These are phyloP conservation scores for Patella vulgata DNA, from an alignment of 1,140 invertebrate genomes.

Conservation along the genomic window DNA sequence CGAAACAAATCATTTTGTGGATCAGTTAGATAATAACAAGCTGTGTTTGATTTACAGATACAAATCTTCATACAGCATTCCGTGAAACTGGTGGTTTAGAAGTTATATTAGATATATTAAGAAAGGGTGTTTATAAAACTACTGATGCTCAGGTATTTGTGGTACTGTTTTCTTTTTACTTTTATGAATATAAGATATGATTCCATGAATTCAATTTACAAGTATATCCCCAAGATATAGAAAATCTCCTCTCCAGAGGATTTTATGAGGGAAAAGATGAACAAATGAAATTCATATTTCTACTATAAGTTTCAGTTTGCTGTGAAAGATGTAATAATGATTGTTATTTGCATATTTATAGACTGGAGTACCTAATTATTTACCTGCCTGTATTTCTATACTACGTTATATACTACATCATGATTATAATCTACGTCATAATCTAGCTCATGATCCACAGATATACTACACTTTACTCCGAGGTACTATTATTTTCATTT, in stretches of 20 bases:
- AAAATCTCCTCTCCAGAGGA: not conserved
- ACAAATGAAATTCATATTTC: not conserved
- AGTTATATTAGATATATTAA: conserved; percentile 45
- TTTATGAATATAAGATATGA: too few relatives aligned
- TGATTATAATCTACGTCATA: conserved; percentile 54
- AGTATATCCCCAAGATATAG: too few relatives aligned
- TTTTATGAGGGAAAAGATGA: not conserved
- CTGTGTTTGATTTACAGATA: conserved; percentile 43
- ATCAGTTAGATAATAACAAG: too few relatives aligned
- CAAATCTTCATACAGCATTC: conserved; percentile 52
- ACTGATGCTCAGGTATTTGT: conserved; percentile 7
- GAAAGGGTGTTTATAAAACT: conserved; percentile 33
- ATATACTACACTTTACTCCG: conserved; percentile 54
- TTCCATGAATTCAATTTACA: too few relatives aligned
- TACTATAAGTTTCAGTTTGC: too few relatives aligned
- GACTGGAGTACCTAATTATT: conserved; percentile 31
- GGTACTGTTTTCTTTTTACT: too few relatives aligned
- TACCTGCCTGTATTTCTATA: conserved; percentile 57
- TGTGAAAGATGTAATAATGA: too few relatives aligned
- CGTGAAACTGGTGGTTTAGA: conserved; percentile 51
- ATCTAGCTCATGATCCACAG: conserved; percentile 47
- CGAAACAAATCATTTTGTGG: too few relatives aligned
- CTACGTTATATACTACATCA: conserved; percentile 52
- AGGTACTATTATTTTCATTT: conserved; percentile 39
- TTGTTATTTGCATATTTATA: too few relatives aligned